phyloP scores from a whole-genome alignment of 2,113 vertebrate genomes.

The Himantopus leucocephalus region DNA sequence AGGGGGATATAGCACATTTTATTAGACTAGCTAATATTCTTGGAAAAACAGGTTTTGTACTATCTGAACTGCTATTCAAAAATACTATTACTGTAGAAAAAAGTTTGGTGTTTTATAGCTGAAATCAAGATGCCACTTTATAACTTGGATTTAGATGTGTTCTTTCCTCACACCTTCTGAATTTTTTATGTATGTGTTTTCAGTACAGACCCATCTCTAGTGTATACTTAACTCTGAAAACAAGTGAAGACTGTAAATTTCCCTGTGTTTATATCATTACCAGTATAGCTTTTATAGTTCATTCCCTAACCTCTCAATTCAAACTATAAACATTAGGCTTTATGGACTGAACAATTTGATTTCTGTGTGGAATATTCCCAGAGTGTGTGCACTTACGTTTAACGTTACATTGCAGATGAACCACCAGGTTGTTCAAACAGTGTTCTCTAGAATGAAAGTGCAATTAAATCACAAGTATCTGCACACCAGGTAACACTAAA shows the following conservation, averaged over 20 bases:
- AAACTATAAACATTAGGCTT: neutral
- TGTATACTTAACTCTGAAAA: neutral
- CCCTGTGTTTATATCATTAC: neutral
- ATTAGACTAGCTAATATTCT: neutral
- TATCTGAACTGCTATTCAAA: neutral
- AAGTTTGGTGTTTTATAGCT: neutral
- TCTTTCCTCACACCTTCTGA: neutral
- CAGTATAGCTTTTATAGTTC: neutral
- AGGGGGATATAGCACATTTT: neutral
- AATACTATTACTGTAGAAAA: neutral
- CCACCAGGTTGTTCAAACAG: constrained; percentile 74
- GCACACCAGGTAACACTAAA: neutral
- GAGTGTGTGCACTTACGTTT: constrained; percentile 78
- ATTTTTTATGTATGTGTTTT: neutral
- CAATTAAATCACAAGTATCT: constrained; percentile 14
- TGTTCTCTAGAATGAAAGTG: constrained; percentile 76
- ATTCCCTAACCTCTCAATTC: neutral
- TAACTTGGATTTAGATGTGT: neutral
- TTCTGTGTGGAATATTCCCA: neutral
- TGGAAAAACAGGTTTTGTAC: neutral
- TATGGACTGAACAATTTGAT: constrained; percentile 3
- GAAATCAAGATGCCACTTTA: neutral
- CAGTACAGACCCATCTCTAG: neutral
- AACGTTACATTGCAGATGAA: constrained; percentile 80
- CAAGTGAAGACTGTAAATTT: neutral